Evolutionary conservation across 1,140 invertebrate species (phyloP), one percentile per base, ranked within the genome.

Genomic region (Heterodera carotae): DNA sequence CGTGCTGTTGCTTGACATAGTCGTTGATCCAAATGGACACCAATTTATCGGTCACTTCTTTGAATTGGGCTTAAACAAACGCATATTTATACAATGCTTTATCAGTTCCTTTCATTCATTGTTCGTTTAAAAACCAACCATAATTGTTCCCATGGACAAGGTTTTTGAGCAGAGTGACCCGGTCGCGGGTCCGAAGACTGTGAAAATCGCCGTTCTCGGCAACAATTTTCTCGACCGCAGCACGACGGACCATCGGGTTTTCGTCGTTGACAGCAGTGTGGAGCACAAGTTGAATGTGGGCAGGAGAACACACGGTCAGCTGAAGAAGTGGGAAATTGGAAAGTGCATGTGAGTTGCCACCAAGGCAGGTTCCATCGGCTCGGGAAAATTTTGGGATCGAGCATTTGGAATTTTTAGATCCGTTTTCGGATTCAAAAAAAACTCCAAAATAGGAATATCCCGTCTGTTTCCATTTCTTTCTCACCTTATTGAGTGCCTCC

Each of bases 261-360:
- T 31, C 25, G 27, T 76, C 70, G 31, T 76, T 43, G 34, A 56
- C 68, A 0, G 67, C 75, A 10, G 33, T 76, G 33, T 43, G 33
- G 29, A 76, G 33, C 4, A 76, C 60, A 25, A 76, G 69, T 77
- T 53, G 56, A 31, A 75, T 76, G 18, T 76, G 75, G 10, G 29
- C 36, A 53, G 34, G 33, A 29, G 53, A 34, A 25, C 29, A 29
- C 15, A 76, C 76, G n/a, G 73, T 74, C 27, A 76, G 2, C 33
- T 53, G 39, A 34, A n/a, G 29, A 33, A 68, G 25, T 12, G 6
- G 39, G 39, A 43, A 12, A 8, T 8, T 12, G 39, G 39, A 43
- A 43, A n/a, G n/a, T n/a, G n/a, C n/a, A n/a, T n/a, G n/a, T n/a
- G n/a, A n/a, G n/a, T n/a, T n/a, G n/a, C n/a, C n/a, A n/a, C n/a